Conservation (phyloP, 2,888 invertebrate species). For the Limnephilus marmoratus region DNA sequence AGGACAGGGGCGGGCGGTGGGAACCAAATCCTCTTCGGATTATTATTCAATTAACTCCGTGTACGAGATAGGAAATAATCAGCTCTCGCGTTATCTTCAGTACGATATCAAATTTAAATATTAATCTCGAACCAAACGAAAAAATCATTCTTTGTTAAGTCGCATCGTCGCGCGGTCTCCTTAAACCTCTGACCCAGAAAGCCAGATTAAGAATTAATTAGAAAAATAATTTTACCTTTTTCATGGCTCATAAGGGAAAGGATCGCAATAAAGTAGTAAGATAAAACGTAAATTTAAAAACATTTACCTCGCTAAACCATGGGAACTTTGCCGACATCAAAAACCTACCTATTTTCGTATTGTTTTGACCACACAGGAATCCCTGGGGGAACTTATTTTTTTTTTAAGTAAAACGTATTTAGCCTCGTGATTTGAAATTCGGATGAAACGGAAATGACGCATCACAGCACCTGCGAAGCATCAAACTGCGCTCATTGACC, state of each 20-base stretch:
- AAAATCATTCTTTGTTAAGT: not conserved
- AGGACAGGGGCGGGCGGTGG: not conserved
- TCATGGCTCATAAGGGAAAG: not conserved
- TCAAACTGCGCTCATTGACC: too few species aligned
- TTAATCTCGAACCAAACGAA: constrained; percentile 6
- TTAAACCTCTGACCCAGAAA: not conserved
- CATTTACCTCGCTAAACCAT: too few species aligned
- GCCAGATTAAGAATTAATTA: not conserved
- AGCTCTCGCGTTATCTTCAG: constrained; percentile 10
- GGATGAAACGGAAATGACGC: too few species aligned
- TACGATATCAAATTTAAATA: constrained; percentile 10
- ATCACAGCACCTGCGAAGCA: too few species aligned
- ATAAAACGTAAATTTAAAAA: too few species aligned
- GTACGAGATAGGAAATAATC: constrained; percentile 9
- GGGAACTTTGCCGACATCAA: too few species aligned
- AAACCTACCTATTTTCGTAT: too few species aligned
- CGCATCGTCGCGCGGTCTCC: not conserved
- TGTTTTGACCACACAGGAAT: too few species aligned
- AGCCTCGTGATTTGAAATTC: too few species aligned
- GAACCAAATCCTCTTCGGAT: constrained; percentile 15
- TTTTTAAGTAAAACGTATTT: too few species aligned
- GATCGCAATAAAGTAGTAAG: too few species aligned
- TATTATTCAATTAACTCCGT: constrained; percentile 26
- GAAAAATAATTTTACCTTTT: not conserved
- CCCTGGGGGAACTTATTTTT: too few species aligned